Percentiles rank a stretch among this genome's conserved stretches.
Conservation (phyloP, 2,113 vertebrate genomes). For the Calonectris borealis region DNA sequence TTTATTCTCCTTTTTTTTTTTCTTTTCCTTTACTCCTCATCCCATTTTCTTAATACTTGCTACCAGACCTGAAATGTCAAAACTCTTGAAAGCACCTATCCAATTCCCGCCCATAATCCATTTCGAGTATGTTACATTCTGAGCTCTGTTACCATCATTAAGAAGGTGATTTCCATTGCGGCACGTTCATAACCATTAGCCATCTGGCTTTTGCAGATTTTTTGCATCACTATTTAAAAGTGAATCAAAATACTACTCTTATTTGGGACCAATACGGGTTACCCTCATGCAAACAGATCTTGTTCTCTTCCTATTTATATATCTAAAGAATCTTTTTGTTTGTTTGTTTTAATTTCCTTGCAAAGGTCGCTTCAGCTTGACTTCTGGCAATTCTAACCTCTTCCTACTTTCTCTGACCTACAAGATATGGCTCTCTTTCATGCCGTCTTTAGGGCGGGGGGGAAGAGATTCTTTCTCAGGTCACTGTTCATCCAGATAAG, state of each 20-base stretch:
- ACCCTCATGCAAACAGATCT: neutral
- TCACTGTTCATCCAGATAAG: neutral
- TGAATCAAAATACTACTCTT: neutral
- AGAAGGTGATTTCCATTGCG: neutral
- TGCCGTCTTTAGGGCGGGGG: neutral
- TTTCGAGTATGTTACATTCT: neutral
- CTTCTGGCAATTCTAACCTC: neutral
- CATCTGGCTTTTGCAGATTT: neutral
- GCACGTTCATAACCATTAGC: neutral
- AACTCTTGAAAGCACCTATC: neutral
- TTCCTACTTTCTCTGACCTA: slow-evolving; percentile 12
- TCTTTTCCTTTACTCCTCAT: neutral
- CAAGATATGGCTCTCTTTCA: neutral
- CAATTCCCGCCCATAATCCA: neutral
- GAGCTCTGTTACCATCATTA: neutral
- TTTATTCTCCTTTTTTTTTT: neutral
- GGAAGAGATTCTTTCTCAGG: neutral
- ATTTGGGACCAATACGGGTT: neutral
- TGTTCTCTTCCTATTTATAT: neutral
- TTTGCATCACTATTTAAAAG: neutral
- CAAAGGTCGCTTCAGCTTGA: neutral
- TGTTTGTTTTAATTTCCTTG: neutral
- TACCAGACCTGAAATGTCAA: neutral
- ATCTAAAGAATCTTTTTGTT: neutral
- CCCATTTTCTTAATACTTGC: neutral